Conservation (phyloP, 1,140 invertebrate species). For the Pogonognathellus flavescens region DNA sequence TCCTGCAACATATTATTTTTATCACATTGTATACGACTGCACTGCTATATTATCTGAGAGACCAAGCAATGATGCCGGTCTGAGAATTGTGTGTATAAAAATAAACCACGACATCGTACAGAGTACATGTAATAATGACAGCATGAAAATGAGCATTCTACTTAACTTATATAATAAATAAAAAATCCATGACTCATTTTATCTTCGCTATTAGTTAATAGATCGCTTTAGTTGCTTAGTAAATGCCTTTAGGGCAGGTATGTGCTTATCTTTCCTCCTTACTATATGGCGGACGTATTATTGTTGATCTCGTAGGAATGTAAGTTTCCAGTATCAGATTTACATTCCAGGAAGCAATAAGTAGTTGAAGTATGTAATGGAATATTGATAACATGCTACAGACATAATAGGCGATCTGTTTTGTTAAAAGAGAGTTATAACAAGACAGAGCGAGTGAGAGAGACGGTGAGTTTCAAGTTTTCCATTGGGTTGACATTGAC, state of each 20-base stretch:
- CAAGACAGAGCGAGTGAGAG: too few relatives aligned
- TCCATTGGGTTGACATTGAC: too few relatives aligned
- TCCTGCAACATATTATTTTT: background rate
- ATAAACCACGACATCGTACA: background rate
- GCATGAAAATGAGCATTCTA: background rate
- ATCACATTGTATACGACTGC: background rate
- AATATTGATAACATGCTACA: too few relatives aligned
- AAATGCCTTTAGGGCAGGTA: constrained; percentile 24
- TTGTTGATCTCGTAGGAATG: constrained; percentile 24
- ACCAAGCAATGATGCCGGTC: too few relatives aligned
- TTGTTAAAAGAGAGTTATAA: too few relatives aligned
- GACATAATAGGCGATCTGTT: too few relatives aligned
- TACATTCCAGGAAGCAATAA: constrained; percentile 31
- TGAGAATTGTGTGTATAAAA: too few relatives aligned
- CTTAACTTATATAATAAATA: background rate
- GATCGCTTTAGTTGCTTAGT: background rate
- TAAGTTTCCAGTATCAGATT: constrained; percentile 25
- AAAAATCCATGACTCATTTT: constrained; percentile 18
- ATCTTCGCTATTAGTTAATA: constrained; percentile 45
- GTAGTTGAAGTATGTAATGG: too few relatives aligned
- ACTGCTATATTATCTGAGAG: background rate
- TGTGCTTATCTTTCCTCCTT: constrained; percentile 31
- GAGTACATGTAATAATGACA: background rate
- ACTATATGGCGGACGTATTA: constrained; percentile 36
- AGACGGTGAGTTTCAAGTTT: too few relatives aligned